Conservation (phyloP, 2,888 invertebrate species). For the Orthosia gracilis region DNA sequence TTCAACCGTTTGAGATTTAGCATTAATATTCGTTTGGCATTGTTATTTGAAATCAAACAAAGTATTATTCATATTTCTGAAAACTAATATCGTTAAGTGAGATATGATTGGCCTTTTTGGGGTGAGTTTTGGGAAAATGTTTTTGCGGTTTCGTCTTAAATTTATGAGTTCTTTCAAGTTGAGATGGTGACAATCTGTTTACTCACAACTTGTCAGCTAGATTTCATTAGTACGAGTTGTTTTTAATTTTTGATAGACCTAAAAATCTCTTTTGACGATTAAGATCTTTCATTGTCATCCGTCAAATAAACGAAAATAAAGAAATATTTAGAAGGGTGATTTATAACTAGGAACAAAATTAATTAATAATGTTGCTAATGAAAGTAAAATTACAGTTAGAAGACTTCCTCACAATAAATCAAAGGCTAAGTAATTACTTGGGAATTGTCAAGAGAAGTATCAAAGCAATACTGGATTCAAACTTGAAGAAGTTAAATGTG, state of each 20-base stretch:
- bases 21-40: conserved; percentile 42
- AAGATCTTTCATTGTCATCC: neutral
- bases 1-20: conserved; percentile 49
- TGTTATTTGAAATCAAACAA: conserved; percentile 46
- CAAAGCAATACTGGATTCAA: conserved; percentile 10
- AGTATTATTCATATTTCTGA: conserved; percentile 57
- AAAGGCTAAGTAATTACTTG: conserved; percentile 33
- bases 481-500: conserved; percentile 19
- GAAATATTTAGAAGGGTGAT: neutral
- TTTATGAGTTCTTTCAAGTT: conserved; percentile 46
- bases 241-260: neutral
- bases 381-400: conserved; percentile 30
- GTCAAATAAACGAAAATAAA: neutral
- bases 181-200: conserved; percentile 31
- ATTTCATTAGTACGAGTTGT: conserved; percentile 6
- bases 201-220: conserved; percentile 24
- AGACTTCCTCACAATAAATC: neutral
- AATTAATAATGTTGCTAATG: conserved; percentile 13
- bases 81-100: conserved; percentile 55
- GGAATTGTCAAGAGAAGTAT: conserved; percentile 6
- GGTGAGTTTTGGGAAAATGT: conserved; percentile 32
- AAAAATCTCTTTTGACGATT: neutral
- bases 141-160: conserved; percentile 29
- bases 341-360: conserved; percentile 12
- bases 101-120: conserved; percentile 42